A percentile compares a stretch with the other conserved stretches of the same genome.
Conservation (phyloP, 2,113 vertebrate species). For the Oreotrochilus melanogaster region DNA sequence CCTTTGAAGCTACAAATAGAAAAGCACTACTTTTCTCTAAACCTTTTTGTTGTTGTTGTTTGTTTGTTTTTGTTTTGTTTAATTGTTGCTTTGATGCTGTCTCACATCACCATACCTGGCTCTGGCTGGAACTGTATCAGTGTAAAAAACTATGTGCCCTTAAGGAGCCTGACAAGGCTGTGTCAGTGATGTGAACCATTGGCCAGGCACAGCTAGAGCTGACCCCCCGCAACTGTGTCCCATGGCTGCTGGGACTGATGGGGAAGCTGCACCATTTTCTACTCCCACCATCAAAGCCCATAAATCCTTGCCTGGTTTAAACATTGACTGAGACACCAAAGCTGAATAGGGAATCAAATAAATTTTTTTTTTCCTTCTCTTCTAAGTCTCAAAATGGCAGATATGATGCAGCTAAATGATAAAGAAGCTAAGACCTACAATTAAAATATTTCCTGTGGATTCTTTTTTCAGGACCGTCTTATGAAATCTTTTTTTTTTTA, state of each 20-base stretch:
- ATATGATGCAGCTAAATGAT: neutral
- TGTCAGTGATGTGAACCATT: neutral
- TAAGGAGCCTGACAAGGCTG: neutral
- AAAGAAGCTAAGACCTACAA: rapidly evolving
- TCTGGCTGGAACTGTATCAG: neutral
- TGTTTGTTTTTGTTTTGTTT: neutral
- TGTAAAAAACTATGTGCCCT: neutral
- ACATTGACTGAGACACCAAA: neutral
- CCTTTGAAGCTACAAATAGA: neutral
- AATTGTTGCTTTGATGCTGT: neutral
- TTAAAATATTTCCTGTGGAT: neutral
- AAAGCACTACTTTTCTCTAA: neutral
- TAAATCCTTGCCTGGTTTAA: neutral
- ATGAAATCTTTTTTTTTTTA: neutral
- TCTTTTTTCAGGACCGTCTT: neutral
- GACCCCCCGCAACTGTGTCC: neutral
- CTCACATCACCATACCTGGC: neutral
- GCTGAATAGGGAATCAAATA: neutral
- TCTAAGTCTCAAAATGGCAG: neutral
- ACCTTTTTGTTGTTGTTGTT: neutral
- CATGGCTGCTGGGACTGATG: neutral
- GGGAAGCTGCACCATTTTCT: rapidly evolving
- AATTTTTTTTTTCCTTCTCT: neutral
- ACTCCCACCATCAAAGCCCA: neutral
- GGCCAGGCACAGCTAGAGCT: neutral